Conservation (phyloP, 2,888 invertebrate species). For the Sarcophaga rosellei region DNA sequence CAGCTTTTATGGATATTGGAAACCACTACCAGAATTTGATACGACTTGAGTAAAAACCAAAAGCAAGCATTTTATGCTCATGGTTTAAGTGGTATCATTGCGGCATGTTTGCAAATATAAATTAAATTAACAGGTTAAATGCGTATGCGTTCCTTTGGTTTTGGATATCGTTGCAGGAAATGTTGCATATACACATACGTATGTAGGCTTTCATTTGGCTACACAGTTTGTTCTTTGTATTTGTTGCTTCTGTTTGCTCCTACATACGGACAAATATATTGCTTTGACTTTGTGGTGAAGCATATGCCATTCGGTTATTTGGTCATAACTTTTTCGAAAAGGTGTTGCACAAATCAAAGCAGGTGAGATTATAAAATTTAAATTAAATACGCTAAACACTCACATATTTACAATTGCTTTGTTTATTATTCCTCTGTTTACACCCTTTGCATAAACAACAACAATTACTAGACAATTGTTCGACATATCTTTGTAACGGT, state of each 20-base stretch:
- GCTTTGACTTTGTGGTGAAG: neutral
- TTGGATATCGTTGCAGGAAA: slow-evolving; percentile 41
- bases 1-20: no score
- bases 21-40: no score
- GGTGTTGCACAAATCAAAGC: slow-evolving; percentile 54
- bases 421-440: no score
- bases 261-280: slow-evolving; percentile 32
- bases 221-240: neutral
- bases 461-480: no score
- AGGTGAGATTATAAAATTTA: slow-evolving; percentile 64
- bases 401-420: no score
- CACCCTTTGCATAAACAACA: no score
- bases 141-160: slow-evolving; percentile 34
- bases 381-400: no score
- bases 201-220: neutral
- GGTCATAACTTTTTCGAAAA: slow-evolving; percentile 24
- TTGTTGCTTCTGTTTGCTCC: slow-evolving; percentile 39
- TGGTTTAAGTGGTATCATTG: neutral
- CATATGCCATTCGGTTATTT: slow-evolving; percentile 16
- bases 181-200: neutral
- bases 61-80: neutral
- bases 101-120: neutral
- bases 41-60: no score
- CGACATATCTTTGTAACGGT: no score
- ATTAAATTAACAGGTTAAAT: slow-evolving; percentile 31